Percentiles rank a stretch among this genome's conserved stretches.
Conservation (phyloP, 2,113 vertebrate genomes). For the Recurvirostra avosetta region DNA sequence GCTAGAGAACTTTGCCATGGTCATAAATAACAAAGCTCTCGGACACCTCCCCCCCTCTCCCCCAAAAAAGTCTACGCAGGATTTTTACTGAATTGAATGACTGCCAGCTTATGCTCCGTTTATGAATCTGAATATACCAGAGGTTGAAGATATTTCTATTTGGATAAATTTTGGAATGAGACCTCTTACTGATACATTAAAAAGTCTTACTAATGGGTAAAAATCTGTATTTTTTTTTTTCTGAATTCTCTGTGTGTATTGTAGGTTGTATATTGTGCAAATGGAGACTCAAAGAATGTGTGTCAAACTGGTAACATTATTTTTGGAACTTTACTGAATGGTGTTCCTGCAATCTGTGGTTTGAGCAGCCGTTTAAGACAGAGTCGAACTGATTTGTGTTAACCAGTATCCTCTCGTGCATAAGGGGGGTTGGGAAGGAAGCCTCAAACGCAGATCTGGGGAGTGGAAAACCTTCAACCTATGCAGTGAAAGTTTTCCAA, state of each 20-base stretch:
- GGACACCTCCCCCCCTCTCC: not conserved
- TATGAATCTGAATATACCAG: not conserved
- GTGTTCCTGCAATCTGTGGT: not conserved
- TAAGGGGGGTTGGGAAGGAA: not conserved
- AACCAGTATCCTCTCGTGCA: not conserved
- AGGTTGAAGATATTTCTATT: not conserved
- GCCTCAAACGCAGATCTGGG: not conserved
- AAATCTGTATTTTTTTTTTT: not conserved
- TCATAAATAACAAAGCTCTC: constrained; percentile 7
- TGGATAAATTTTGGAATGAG: not conserved
- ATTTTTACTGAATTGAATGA: not conserved
- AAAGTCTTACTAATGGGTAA: not conserved
- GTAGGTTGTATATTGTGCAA: not conserved
- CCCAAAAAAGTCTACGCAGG: not conserved
- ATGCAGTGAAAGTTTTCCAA: not conserved
- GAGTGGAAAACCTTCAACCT: not conserved
- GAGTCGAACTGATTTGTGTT: not conserved
- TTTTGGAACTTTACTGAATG: not conserved
- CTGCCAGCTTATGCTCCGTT: not conserved
- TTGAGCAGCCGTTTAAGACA: not conserved
- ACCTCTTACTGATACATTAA: not conserved
- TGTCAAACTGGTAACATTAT: not conserved
- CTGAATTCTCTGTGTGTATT: not conserved
- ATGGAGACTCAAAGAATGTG: not conserved
- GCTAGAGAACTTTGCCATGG: not conserved